These are phyloP conservation scores for Lophochroa leadbeateri DNA, from an alignment of 2,113 vertebrate genomes.

Conservation along the genomic window DNA sequence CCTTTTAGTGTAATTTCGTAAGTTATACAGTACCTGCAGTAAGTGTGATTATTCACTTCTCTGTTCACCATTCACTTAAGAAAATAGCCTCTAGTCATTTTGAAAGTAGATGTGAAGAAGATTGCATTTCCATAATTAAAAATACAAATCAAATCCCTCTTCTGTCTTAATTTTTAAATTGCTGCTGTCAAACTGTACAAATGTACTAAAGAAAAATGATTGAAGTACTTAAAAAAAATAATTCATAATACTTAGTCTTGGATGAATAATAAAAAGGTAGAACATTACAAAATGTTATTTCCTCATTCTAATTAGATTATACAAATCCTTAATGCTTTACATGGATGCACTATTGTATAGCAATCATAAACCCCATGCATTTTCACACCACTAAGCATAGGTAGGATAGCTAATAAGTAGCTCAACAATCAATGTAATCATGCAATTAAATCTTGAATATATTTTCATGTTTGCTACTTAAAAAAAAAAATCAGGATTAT, in stretches of 20 bases:
- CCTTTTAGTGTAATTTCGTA: background rate
- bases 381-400: background rate
- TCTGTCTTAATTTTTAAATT: background rate
- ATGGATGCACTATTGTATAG: background rate
- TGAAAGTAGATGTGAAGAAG: background rate
- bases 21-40: background rate
- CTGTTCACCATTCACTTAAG: slow-evolving; percentile 33
- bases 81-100: slow-evolving; percentile 45
- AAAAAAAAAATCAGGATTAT: background rate
- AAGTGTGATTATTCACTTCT: slow-evolving; percentile 29
- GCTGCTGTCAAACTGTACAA: slow-evolving; percentile 22
- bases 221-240: background rate
- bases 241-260: slow-evolving; percentile 13
- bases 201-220: slow-evolving; percentile 14
- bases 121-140: slow-evolving; percentile 5
- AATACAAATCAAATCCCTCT: background rate
- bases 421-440: slow-evolving; percentile 51
- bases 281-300: slow-evolving; percentile 20
- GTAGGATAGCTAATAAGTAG: background rate
- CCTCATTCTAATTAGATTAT: slow-evolving; percentile 53
- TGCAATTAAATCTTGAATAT: slow-evolving; percentile 37
- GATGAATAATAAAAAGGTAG: slow-evolving; percentile 40
- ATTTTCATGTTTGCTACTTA: slow-evolving; percentile 44
- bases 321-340: slow-evolving; percentile 6
- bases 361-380: background rate